Percentiles rank a stretch among this genome's conserved stretches.
phyloP scores from a whole-genome alignment of 2,113 vertebrate genomes.

The Lonchura striata region DNA sequence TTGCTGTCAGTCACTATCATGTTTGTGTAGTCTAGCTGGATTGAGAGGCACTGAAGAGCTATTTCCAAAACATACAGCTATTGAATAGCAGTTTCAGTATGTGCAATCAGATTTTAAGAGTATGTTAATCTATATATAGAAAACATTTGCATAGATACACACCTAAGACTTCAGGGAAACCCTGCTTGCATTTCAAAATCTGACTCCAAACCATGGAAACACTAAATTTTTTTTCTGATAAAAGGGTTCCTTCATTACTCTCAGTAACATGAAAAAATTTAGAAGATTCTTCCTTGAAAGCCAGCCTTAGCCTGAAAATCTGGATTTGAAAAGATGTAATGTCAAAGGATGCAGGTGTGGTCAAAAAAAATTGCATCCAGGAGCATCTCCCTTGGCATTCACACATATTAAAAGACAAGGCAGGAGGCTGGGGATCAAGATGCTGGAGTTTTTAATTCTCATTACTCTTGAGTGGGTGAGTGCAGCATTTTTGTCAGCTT shows the following conservation, averaged over 20 bases:
- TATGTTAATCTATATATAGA: neutral
- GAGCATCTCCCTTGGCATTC: neutral
- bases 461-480: slow-evolving; percentile 31
- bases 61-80: neutral
- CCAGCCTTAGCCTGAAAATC: neutral
- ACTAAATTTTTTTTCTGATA: neutral
- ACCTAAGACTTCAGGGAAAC: slow-evolving; percentile 31
- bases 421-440: neutral
- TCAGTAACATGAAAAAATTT: neutral
- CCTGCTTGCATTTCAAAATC: neutral
- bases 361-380: neutral
- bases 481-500: slow-evolving; percentile 14
- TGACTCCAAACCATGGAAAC: neutral
- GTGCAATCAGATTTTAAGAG: neutral
- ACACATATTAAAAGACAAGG: neutral
- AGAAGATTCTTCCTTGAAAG: neutral
- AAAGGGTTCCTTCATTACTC: neutral
- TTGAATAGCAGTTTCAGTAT: neutral
- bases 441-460: neutral
- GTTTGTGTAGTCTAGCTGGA: neutral
- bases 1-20: neutral
- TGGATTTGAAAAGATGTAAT: neutral
- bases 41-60: neutral
- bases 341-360: neutral
- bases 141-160: neutral